Conservation (phyloP, 2,113 vertebrate genomes). For the Aptenodytes forsteri region DNA sequence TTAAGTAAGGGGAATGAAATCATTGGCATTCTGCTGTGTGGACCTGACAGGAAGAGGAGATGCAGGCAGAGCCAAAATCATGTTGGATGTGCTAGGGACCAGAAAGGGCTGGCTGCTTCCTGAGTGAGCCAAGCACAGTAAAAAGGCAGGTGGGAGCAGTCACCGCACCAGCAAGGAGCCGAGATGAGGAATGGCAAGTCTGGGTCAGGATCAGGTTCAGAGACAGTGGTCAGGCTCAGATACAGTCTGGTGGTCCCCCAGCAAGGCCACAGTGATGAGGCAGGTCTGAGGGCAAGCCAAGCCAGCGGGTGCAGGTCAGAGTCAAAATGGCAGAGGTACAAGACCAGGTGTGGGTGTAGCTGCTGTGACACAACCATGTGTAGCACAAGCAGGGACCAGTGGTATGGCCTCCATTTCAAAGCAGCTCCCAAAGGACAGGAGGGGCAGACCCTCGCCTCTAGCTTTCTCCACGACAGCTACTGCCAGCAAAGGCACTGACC, state of each 20-base stretch:
- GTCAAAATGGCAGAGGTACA: background rate
- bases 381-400: background rate
- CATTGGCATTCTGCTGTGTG: background rate
- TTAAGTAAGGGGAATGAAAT: background rate
- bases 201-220: background rate
- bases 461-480: background rate
- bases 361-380: background rate
- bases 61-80: background rate
- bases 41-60: background rate
- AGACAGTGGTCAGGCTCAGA: background rate
- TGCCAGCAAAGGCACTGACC: background rate
- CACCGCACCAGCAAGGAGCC: background rate
- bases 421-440: background rate
- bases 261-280: background rate
- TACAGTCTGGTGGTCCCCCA: background rate
- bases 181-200: background rate
- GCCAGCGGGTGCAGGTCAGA: background rate
- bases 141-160: background rate
- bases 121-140: background rate
- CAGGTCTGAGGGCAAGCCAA: background rate
- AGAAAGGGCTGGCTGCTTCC: background rate
- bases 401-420: rapidly evolving
- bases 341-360: rapidly evolving
- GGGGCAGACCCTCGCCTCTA: background rate
- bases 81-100: background rate